Base-by-base conservation (phyloP, 2,113 vertebrate genomes). In the Cochlearius cochlearius region DNA sequence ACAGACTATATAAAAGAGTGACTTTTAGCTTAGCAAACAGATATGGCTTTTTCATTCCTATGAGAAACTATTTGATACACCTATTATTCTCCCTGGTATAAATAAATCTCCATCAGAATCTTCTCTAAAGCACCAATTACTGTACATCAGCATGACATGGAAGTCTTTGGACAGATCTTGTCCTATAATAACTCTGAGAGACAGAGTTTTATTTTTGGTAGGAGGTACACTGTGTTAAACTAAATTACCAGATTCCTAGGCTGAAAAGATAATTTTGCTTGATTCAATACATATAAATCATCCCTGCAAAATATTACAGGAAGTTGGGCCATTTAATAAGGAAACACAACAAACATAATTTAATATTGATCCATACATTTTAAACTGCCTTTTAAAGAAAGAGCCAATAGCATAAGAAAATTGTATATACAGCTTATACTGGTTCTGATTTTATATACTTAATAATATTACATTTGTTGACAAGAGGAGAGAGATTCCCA, bases 231-330 rank as follows among this genome's bases (percentile, higher is more conserved):
- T 63, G 75, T 94, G 80, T 95, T 97, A 97, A 95, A 95, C 45
- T 75, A 96, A 97, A 97, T 92, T 91, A 94, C 84, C 86, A 96
- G 82, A 96, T 97, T 96, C 93, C 62, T 86, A 91, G 73, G 67
- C 47, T 96, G 94, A 94, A 95, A 96, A 91, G 34, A 93, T 52
- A 45, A 74, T 93, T 97, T 95, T 94, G 66, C 94, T 95, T 94
- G 23, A 91, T 94, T 73, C 96, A 95, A 86, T 87, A 76, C 66
- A 56, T 85, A 87, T 79, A 92, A 96, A 95, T 92, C 78, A 95
- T 77, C 34, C n/a, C 49, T 78, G 55, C 43, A 94, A 77, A 96
- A 69, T 45, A 56, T 83, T 92, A 55, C 26, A 95, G 29, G 21
- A 96, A 86, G n/a, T 79, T 94, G 74, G 77, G 47, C 32, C 67